Evolutionary conservation across 2,888 invertebrate genomes (phyloP).

Genomic region (Rotaria sp.): DNA sequence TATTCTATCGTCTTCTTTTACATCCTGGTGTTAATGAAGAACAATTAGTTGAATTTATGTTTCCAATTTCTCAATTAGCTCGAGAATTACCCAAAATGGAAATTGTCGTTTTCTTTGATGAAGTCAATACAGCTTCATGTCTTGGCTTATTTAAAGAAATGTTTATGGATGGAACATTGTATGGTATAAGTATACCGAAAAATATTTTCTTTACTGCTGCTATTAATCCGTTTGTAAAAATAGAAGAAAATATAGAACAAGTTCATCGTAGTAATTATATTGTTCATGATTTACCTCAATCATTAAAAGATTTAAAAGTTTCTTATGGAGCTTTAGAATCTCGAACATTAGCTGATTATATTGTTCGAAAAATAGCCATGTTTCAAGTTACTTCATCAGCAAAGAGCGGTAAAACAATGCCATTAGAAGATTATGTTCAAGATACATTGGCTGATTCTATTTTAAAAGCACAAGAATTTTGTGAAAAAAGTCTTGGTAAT

Average conservation of each 20-base stretch:
- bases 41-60: background rate
- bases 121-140: background rate
- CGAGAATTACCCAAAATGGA: background rate
- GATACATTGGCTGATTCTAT: background rate
- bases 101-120: slow-evolving; percentile 12
- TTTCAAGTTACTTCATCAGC: background rate
- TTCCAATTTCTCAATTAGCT: background rate
- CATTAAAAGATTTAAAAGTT: slow-evolving; percentile 20
- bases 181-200: background rate
- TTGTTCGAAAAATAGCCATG: background rate
- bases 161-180: slow-evolving; percentile 5
- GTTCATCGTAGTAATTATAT: background rate
- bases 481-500: background rate
- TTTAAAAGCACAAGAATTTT: background rate
- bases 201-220: slow-evolving; percentile 37
- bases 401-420: no score
- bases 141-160: slow-evolving; percentile 26
- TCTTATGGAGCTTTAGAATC: background rate
- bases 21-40: background rate
- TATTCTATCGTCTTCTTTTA: slow-evolving; percentile 3
- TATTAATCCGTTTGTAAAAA: slow-evolving; percentile 28
- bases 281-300: slow-evolving; percentile 21
- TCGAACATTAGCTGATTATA: background rate
- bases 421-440: background rate
- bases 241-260: background rate